A percentile compares a stretch with the other conserved stretches of the same genome.
phyloP scores from a whole-genome alignment of 2,888 invertebrate genomes.

The Aporophyla lueneburgensis region DNA sequence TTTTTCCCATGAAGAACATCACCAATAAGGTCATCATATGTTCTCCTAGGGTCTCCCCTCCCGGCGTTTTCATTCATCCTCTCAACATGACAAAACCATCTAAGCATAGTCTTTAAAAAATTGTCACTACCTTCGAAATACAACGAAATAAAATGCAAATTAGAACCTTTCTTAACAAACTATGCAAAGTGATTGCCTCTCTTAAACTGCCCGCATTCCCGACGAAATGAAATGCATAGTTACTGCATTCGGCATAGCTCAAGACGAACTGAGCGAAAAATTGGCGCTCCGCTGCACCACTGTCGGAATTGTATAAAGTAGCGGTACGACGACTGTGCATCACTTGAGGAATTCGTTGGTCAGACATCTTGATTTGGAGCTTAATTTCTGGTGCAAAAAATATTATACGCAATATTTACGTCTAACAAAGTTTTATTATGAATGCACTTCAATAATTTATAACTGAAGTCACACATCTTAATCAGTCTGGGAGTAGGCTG shows the following conservation, averaged over 20 bases:
- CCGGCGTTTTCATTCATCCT: too few species aligned
- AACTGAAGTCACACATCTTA: too few species aligned
- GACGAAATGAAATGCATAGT: conserved; percentile 26
- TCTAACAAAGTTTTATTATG: neutral
- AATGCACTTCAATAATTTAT: too few species aligned
- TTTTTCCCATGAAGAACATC: too few species aligned
- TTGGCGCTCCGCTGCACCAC: conserved; percentile 54
- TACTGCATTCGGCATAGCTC: conserved; percentile 39
- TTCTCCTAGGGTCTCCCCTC: too few species aligned
- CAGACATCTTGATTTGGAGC: conserved; percentile 7
- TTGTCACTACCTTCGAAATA: neutral
- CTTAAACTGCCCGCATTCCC: conserved; percentile 40
- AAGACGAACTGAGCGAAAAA: conserved; percentile 61
- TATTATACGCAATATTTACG: neutral
- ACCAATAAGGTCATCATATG: too few species aligned
- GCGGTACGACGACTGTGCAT: conserved; percentile 1
- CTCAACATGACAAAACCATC: too few species aligned
- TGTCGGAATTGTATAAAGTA: conserved; percentile 26
- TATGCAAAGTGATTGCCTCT: conserved; percentile 28
- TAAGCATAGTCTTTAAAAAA: too few species aligned
- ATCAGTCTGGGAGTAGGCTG: too few species aligned
- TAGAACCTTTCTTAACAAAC: conserved; percentile 8
- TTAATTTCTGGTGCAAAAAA: conserved; percentile 22
- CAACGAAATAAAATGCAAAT: neutral
- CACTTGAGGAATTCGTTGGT: conserved; percentile 21